Conservation (phyloP, 2,888 invertebrate species). For the Callyntrura sp. region DNA sequence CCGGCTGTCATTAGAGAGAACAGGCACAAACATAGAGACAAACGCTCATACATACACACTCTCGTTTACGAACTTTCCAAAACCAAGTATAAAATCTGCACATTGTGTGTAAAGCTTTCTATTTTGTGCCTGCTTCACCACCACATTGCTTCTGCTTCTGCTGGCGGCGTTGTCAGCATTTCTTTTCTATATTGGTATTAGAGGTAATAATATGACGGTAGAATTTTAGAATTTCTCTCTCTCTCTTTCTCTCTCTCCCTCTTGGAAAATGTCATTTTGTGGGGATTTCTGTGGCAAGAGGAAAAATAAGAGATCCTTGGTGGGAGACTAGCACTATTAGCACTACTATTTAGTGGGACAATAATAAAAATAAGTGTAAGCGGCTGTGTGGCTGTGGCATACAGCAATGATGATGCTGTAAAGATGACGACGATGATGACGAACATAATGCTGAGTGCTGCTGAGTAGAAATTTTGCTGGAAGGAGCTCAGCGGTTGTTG, state of each 20-base stretch:
- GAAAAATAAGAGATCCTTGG: background rate
- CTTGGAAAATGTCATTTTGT: constrained; percentile 46
- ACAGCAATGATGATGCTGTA: background rate
- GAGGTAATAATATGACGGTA: background rate
- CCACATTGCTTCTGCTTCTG: background rate
- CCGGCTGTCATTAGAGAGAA: constrained; percentile 70
- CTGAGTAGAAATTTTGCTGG: constrained; percentile 9
- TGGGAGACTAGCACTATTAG: constrained; percentile 9
- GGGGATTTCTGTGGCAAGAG: constrained; percentile 16
- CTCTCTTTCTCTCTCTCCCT: background rate
- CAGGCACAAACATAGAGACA: constrained; percentile 21
- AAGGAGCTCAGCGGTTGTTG: constrained; percentile 14
- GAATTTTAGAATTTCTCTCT: constrained; percentile 3
- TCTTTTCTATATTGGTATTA: background rate
- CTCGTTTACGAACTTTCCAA: background rate
- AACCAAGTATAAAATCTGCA: constrained; percentile 56
- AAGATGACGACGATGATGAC: background rate
- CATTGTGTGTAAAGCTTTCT: constrained; percentile 43
- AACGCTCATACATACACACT: background rate
- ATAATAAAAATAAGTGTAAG: constrained; percentile 38
- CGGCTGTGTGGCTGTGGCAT: too few relatives aligned
- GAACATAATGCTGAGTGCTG: constrained; percentile 9
- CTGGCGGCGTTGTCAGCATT: constrained; percentile 21
- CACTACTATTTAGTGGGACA: background rate
- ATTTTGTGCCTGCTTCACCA: constrained; percentile 29